Evolutionary conservation across 2,888 invertebrate genomes (phyloP), one percentile per base, ranked within the genome.

Genomic region (Heliconius erato): DNA sequence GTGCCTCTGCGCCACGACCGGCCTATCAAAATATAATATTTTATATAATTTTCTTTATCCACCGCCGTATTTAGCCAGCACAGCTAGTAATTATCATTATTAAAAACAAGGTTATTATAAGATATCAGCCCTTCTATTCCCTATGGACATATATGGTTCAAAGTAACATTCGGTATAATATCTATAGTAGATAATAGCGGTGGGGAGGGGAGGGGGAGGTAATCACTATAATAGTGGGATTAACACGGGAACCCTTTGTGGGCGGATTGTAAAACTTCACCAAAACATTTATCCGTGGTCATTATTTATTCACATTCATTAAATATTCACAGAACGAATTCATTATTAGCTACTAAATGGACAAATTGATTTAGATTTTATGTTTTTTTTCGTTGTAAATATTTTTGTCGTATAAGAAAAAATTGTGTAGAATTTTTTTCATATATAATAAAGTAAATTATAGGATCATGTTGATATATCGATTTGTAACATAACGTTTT

Each of bases 161-260:
- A 81, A 84, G 86, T 88, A 91, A 92, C 94, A 94, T 91, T 92
- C 94, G 93, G 92, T 93, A 88, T 94, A 94, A 94, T 94, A 90
- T 91, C 90, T 86, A 87, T 84, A 86, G 84, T 90, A 40, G 40
- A 40, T 40, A 88, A 89, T 87, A 84, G 86, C 86, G 79, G 80
- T 85, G 85, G 85, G 84, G 84, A 80, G 82, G 71, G 79, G 79
- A 84, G 83, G 85, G 85, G 84, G 84, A 80, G 82, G 71, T 91
- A 91, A 91, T 93, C 91, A 94, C 92, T 89, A 92, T 95, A 94
- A 95, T 94, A 92, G 92, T 86, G 87, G 94, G 94, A 94, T 95
- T 95, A 95, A 91, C 92, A 89, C 92, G 90, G 90, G 91, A 95
- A 95, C 95, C 95, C 95, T 95, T 95, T 95, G 94, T 92, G 94